Evolutionary conservation across 2,888 invertebrate species (phyloP).

Genomic region (Caenorhabditis sp.): DNA sequence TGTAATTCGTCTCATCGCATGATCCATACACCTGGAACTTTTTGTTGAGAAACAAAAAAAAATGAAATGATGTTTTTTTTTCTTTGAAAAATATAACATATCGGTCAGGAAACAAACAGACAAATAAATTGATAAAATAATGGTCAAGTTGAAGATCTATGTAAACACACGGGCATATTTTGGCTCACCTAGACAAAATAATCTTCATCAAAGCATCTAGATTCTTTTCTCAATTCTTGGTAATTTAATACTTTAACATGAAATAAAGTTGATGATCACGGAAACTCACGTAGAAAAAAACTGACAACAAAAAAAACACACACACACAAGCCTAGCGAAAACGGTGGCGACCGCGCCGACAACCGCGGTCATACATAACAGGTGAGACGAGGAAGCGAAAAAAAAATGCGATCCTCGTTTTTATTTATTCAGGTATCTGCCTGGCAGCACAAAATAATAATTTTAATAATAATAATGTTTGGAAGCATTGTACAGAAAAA

Average conservation of each 20-base stretch:
- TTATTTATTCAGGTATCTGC: not conserved
- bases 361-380: too few species aligned
- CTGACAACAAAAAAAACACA: not conserved
- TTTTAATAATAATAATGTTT: not conserved
- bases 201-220: not conserved
- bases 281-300: not conserved
- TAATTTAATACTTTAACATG: not conserved
- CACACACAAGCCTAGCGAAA: too few species aligned
- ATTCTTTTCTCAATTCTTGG: not conserved
- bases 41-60: not conserved
- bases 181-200: not conserved
- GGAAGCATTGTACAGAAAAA: not conserved
- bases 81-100: conserved; percentile 2
- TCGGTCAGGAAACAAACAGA: not conserved
- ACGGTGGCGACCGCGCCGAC: too few species aligned
- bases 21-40: not conserved
- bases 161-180: not conserved
- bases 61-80: not conserved
- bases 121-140: not conserved
- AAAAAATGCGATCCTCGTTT: not conserved
- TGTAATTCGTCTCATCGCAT: conserved; percentile 4
- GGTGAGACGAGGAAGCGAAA: not conserved
- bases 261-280: not conserved
- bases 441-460: not conserved
- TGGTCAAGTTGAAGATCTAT: conserved; percentile 5